Conservation (phyloP, 2,888 invertebrate genomes). For the Chrysolina americana region DNA sequence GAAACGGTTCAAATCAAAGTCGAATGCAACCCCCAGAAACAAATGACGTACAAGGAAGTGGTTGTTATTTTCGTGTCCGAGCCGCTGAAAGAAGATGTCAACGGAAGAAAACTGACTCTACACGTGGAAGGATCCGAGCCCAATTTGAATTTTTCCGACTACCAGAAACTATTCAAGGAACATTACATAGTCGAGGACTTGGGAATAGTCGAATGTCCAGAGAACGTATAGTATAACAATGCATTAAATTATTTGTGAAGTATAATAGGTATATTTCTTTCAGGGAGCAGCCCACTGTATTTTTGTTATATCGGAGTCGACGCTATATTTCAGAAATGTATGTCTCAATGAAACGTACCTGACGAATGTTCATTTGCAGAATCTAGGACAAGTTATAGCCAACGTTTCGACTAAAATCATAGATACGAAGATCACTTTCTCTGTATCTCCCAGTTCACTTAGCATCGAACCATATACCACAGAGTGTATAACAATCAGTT, state of each 20-base stretch:
- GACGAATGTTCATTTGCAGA: conserved; percentile 66
- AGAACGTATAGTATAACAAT: conserved; percentile 61
- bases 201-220: conserved; percentile 71
- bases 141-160: conserved; percentile 73
- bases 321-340: conserved; percentile 67
- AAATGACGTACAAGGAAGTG: conserved; percentile 64
- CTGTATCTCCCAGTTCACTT: conserved; percentile 60
- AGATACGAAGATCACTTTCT: conserved; percentile 59
- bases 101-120: conserved; percentile 71
- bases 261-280: conserved; percentile 38
- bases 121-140: conserved; percentile 74
- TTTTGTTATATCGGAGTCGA: conserved; percentile 64
- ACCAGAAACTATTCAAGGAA: conserved; percentile 74
- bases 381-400: conserved; percentile 66
- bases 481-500: conserved; percentile 64
- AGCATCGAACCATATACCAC: conserved; percentile 65
- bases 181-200: conserved; percentile 73
- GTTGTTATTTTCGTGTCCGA: conserved; percentile 66
- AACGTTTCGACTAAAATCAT: conserved; percentile 54
- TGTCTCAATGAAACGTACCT: conserved; percentile 63
- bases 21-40: conserved; percentile 62
- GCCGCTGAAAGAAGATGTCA: conserved; percentile 71
- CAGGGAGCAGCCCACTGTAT: conserved; percentile 65
- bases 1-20: conserved; percentile 64
- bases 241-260: not conserved